Evolutionary conservation across 1,140 invertebrate genomes (phyloP).

Genomic region (Bemisia tabaci): DNA sequence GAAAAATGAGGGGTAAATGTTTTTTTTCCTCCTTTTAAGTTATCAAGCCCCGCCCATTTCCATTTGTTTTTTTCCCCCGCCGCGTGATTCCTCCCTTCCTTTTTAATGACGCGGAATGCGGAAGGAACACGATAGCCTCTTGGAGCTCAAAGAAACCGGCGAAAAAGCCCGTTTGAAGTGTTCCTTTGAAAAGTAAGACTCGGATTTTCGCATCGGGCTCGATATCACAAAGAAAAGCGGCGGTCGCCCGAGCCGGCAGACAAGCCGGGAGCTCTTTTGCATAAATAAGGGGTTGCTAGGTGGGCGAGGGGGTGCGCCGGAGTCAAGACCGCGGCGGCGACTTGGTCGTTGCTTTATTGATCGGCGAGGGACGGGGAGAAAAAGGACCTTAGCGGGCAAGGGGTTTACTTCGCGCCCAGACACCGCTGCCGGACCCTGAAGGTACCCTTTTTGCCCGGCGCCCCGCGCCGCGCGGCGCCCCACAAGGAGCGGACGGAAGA

Average conservation of each 20-base stretch:
- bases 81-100: no score
- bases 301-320: background rate
- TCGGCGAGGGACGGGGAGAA: background rate
- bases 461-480: no score
- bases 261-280: background rate
- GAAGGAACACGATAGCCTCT: no score
- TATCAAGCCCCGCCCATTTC: background rate
- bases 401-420: background rate
- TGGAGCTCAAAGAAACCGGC: no score
- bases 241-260: background rate
- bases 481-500: background rate
- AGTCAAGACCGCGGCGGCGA: background rate
- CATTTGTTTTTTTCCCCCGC: background rate
- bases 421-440: background rate
- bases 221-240: background rate
- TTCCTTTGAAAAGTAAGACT: no score
- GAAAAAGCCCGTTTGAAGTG: no score
- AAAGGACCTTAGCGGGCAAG: background rate
- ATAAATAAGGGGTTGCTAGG: background rate
- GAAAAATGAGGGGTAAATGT: background rate
- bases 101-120: no score
- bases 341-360: background rate
- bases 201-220: no score
- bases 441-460: background rate
- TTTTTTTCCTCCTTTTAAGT: background rate